phyloP scores from a whole-genome alignment of 1,140 invertebrate species.

The Procambarus clarkii region DNA sequence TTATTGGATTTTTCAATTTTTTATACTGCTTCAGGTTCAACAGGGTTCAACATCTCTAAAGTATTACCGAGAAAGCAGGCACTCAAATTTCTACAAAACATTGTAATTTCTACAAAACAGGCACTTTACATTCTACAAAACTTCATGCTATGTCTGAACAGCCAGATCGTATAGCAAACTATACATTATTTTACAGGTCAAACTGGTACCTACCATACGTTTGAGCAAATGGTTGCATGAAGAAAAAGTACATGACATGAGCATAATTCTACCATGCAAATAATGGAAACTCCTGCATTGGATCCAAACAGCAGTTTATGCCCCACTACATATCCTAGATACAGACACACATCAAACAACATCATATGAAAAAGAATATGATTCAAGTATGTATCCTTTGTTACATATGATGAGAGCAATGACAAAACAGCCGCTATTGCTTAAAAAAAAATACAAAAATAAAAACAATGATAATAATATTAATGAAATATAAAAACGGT shows the following conservation, averaged over 20 bases:
- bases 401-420: not conserved
- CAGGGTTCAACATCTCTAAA: too few species aligned
- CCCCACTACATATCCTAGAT: not conserved
- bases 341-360: not conserved
- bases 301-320: not conserved
- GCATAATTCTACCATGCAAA: not conserved
- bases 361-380: not conserved
- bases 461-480: too few species aligned
- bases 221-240: conserved; percentile 3
- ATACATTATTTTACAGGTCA: not conserved
- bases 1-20: too few species aligned
- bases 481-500: too few species aligned
- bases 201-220: not conserved
- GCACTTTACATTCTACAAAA: too few species aligned
- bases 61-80: too few species aligned
- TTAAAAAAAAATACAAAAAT: too few species aligned
- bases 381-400: not conserved
- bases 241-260: conserved; percentile 10
- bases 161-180: not conserved
- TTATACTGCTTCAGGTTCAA: too few species aligned
- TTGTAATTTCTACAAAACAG: too few species aligned
- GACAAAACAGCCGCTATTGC: not conserved
- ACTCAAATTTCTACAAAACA: too few species aligned
- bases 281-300: not conserved
- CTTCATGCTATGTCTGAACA: too few species aligned